Evolutionary conservation across 1,140 invertebrate genomes (phyloP).

Genomic region (Gonatopus flavifemur): DNA sequence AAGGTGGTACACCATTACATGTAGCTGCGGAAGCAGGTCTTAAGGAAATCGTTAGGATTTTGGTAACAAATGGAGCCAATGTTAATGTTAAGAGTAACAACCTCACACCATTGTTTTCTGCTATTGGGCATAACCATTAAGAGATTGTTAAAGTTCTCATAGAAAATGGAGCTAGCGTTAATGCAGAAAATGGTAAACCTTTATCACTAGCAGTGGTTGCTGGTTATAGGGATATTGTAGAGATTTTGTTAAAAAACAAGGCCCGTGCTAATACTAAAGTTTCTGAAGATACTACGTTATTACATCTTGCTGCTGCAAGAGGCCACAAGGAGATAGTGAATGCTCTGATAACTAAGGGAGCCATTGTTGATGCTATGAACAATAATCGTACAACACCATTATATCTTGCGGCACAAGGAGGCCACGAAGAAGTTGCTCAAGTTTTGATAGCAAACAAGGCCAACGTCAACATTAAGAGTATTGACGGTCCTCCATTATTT

Average conservation of each 20-base stretch:
- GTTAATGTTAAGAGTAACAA: neutral
- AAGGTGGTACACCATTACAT: slow-evolving; percentile 58
- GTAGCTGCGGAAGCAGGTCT: slow-evolving; percentile 2
- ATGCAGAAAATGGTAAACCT: slow-evolving; percentile 5
- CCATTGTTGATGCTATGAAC: slow-evolving; percentile 55
- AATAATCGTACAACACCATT: slow-evolving; percentile 55
- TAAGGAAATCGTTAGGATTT: slow-evolving; percentile 9
- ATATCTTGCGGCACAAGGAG: slow-evolving; percentile 57
- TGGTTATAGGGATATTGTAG: slow-evolving; percentile 21
- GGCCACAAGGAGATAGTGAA: slow-evolving; percentile 54
- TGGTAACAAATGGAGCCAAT: slow-evolving; percentile 9
- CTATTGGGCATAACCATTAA: neutral
- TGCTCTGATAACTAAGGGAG: slow-evolving; percentile 49
- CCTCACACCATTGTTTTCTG: neutral
- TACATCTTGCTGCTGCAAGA: slow-evolving; percentile 58
- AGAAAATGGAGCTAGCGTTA: slow-evolving; percentile 7
- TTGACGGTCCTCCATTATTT: slow-evolving; percentile 14
- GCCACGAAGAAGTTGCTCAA: slow-evolving; percentile 50
- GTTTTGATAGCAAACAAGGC: slow-evolving; percentile 24
- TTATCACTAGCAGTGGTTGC: slow-evolving; percentile 22
- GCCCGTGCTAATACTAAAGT: slow-evolving; percentile 14
- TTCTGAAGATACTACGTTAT: slow-evolving; percentile 39
- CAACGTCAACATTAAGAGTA: slow-evolving; percentile 14
- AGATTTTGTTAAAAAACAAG: slow-evolving; percentile 20
- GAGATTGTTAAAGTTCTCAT: slow-evolving; percentile 14